These are phyloP conservation scores for Gerris buenoi DNA, from an alignment of 1,140 invertebrate genomes.

Conservation along the genomic window DNA sequence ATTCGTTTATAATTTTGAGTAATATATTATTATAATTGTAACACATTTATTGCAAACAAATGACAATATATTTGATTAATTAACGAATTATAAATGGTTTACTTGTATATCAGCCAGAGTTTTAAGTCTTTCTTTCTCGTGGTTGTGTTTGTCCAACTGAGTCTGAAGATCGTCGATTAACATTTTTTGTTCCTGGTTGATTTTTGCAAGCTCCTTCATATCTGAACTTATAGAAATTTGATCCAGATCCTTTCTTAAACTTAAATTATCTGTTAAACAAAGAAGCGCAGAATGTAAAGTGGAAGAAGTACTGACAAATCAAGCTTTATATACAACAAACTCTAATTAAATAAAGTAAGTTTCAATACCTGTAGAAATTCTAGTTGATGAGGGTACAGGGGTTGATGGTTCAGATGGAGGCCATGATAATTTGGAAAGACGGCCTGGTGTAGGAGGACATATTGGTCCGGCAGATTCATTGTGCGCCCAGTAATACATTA, in stretches of 20 bases:
- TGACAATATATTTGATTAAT: too few species aligned
- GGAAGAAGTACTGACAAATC: too few species aligned
- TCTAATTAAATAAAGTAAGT: too few species aligned
- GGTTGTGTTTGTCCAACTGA: slow-evolving; percentile 21
- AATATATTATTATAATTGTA: too few species aligned
- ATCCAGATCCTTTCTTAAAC: not conserved
- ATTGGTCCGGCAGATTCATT: slow-evolving; percentile 45
- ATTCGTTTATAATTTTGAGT: not conserved
- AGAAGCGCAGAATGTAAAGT: too few species aligned
- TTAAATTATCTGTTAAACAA: not conserved
- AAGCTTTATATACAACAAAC: too few species aligned
- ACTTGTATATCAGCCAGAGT: slow-evolving; percentile 31
- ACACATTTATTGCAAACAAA: too few species aligned
- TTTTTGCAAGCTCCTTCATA: slow-evolving; percentile 28
- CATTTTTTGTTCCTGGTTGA: slow-evolving; percentile 28
- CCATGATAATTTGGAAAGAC: slow-evolving; percentile 37
- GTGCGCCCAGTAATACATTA: slow-evolving; percentile 79
- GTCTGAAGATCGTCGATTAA: slow-evolving; percentile 30
- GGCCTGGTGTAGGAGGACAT: slow-evolving; percentile 52
- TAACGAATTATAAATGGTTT: too few species aligned
- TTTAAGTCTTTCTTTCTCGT: slow-evolving; percentile 30
- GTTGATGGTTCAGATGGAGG: slow-evolving; percentile 28
- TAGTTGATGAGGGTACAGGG: not conserved
- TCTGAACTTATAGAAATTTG: not conserved
- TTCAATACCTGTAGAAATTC: not conserved